Percentiles rank a stretch among this genome's conserved stretches.
These are phyloP conservation scores for Atethmia centrago DNA, from an alignment of 2,888 invertebrate genomes.

Conservation along the genomic window DNA sequence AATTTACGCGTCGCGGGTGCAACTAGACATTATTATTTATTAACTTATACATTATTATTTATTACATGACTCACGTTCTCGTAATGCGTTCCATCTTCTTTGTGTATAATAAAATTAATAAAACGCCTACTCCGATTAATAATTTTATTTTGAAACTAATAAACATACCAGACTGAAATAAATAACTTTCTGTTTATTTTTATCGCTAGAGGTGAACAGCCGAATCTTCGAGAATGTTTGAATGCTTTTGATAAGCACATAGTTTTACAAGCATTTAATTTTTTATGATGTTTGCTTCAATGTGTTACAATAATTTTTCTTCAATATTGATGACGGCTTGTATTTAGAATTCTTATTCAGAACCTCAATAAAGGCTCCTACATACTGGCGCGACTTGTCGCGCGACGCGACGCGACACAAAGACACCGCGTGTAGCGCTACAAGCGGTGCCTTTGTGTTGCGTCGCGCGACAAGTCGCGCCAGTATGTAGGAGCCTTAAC, in stretches of 20 bases:
- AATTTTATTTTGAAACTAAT: constrained; percentile 43
- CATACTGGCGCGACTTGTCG: no score
- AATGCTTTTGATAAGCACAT: background rate
- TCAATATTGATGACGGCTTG: no score
- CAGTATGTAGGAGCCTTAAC: no score
- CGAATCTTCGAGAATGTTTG: background rate
- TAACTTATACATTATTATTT: constrained; percentile 8
- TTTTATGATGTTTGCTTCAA: background rate
- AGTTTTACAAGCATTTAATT: background rate
- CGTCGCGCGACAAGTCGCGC: no score
- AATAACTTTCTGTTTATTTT: constrained; percentile 18
- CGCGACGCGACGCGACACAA: no score
- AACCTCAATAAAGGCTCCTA: no score
- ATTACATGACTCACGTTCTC: constrained; percentile 1
- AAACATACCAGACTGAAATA: constrained; percentile 30
- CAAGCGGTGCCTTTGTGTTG: no score
- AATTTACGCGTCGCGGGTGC: background rate
- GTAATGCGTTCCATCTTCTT: constrained; percentile 21
- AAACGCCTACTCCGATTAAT: constrained; percentile 54
- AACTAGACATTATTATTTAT: background rate
- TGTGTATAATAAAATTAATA: constrained; percentile 51
- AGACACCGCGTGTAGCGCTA: no score
- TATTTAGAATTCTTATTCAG: no score
- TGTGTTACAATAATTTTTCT: background rate
- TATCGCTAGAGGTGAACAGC: constrained; percentile 12